Conservation (phyloP, 2,113 vertebrate genomes). For the Centropus unirufus region DNA sequence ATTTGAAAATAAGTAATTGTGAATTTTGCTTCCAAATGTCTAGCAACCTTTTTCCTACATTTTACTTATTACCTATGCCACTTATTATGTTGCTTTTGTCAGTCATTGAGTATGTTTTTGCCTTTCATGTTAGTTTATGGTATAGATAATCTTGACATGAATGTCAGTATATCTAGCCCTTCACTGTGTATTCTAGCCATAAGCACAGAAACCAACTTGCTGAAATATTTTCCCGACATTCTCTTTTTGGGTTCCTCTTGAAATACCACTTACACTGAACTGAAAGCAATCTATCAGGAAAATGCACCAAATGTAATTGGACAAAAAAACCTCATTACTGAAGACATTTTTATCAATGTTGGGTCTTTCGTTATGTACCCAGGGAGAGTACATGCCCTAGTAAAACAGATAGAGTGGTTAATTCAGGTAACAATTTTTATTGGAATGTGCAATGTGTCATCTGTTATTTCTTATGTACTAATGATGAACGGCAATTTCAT, state of each 20-base stretch:
- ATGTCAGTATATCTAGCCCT: not conserved
- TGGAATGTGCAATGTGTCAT: not conserved
- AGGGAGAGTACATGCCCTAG: not conserved
- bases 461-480: not conserved
- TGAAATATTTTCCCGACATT: not conserved
- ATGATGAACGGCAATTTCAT: not conserved
- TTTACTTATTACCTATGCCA: not conserved
- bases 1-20: not conserved
- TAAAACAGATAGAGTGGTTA: constrained; percentile 3
- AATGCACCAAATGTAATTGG: not conserved
- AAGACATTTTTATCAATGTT: not conserved
- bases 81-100: not conserved
- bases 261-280: not conserved
- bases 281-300: not conserved
- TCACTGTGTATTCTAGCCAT: not conserved
- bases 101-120: not conserved
- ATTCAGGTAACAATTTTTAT: not conserved
- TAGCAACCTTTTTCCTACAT: not conserved
- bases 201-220: not conserved
- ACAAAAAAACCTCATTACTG: not conserved
- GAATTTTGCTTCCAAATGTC: not conserved
- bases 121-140: not conserved
- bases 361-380: not conserved
- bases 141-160: not conserved
- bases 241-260: not conserved